These are phyloP conservation scores for Cheilosia grossa DNA, from an alignment of 2,888 invertebrate species.

Conservation along the genomic window DNA sequence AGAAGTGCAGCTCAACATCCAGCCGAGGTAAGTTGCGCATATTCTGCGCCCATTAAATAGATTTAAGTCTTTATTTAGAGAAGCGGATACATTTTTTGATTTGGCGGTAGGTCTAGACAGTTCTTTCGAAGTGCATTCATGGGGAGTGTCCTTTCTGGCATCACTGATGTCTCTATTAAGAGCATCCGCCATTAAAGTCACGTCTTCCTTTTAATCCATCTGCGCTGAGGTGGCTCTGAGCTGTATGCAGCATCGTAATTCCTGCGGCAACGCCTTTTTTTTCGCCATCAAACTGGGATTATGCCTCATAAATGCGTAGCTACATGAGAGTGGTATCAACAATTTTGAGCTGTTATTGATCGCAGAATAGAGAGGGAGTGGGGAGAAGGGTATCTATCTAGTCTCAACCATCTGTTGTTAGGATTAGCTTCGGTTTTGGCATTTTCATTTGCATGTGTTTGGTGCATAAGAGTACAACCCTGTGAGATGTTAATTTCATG, in stretches of 20 bases:
- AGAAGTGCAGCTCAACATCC: constrained; percentile 79
- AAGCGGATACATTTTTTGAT: constrained; percentile 6
- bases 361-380: constrained; percentile 4
- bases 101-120: constrained; percentile 44
- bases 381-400: constrained; percentile 8
- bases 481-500: constrained; percentile 54
- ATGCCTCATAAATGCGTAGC: constrained; percentile 17
- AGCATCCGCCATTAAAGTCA: constrained; percentile 7
- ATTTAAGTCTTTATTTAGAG: constrained; percentile 1
- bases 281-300: constrained; percentile 53
- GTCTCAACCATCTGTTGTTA: constrained; percentile 33
- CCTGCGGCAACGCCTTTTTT: constrained; percentile 67
- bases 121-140: not conserved
- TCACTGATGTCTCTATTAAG: constrained; percentile 57
- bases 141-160: constrained; percentile 54
- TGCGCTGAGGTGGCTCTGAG: constrained; percentile 4
- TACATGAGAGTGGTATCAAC: constrained; percentile 15
- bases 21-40: constrained; percentile 80
- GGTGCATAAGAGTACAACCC: constrained; percentile 12
- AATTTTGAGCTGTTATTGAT: constrained; percentile 44
- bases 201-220: constrained; percentile 17
- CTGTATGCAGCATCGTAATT: constrained; percentile 58
- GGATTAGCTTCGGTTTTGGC: constrained; percentile 49
- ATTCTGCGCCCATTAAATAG: not conserved
- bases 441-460: constrained; percentile 39